A percentile compares a stretch with the other conserved stretches of the same genome.
These are phyloP conservation scores for Drosophila sp. DNA, from an alignment of 1,140 invertebrate species.

Conservation along the genomic window DNA sequence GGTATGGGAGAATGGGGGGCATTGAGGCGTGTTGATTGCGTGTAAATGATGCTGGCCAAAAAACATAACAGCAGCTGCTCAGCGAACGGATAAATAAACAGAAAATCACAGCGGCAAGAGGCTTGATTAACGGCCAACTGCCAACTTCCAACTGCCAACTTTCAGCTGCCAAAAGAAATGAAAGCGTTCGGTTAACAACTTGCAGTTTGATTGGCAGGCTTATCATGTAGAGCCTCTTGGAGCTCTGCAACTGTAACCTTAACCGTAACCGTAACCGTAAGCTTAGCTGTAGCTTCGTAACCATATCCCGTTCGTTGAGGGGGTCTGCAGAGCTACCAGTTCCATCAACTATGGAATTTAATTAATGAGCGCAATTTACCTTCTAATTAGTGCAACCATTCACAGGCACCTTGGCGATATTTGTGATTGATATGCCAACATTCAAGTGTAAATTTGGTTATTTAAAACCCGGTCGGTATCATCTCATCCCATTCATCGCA, in stretches of 20 bases:
- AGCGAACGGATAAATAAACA: slow-evolving; percentile 24
- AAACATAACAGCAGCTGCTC: slow-evolving; percentile 3
- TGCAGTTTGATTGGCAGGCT: slow-evolving; percentile 46
- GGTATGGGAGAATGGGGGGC: too few relatives aligned
- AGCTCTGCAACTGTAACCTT: not conserved
- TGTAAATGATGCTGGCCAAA: slow-evolving; percentile 55
- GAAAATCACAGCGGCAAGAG: slow-evolving; percentile 39
- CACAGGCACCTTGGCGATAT: slow-evolving; percentile 60
- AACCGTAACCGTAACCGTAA: not conserved
- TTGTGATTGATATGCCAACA: slow-evolving; percentile 73
- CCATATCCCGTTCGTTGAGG: not conserved
- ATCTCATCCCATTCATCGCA: not conserved
- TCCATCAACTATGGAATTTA: slow-evolving; percentile 48
- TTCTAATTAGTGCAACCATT: slow-evolving; percentile 68
- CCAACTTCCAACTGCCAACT: slow-evolving; percentile 39
- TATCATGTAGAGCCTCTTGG: not conserved
- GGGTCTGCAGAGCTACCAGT: not conserved
- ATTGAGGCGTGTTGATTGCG: slow-evolving; percentile 52
- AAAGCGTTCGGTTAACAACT: slow-evolving; percentile 26
- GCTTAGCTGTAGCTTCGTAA: too few relatives aligned
- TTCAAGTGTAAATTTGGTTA: slow-evolving; percentile 49
- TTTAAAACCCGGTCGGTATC: slow-evolving; percentile 10
- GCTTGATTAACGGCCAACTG: slow-evolving; percentile 49
- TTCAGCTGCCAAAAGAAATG: slow-evolving; percentile 40
- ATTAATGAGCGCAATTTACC: slow-evolving; percentile 76